Percentiles rank a stretch among this genome's conserved stretches.
phyloP scores from a whole-genome alignment of 2,113 vertebrate species.

The Eurypyga helias region DNA sequence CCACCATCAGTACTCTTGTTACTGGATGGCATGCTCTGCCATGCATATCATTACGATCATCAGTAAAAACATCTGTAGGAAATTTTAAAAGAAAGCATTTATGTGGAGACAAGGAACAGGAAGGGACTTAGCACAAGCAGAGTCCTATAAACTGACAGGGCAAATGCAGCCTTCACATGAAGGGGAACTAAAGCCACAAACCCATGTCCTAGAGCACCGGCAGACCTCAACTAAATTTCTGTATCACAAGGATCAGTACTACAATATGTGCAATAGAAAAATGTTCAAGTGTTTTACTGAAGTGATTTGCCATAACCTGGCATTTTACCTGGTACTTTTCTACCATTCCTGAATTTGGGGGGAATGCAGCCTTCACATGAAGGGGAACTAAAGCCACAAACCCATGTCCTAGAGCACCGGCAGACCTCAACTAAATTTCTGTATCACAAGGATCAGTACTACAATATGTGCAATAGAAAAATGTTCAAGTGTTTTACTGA shows the following conservation, averaged over 20 bases:
- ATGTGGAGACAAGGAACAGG: not conserved
- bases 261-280: not conserved
- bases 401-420: not conserved
- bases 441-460: not conserved
- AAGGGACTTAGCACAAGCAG: not conserved
- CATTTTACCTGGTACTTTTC: not conserved
- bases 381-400: not conserved
- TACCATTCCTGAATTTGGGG: not conserved
- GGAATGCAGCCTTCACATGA: rapidly evolving
- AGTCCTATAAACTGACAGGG: not conserved
- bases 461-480: not conserved
- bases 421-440: not conserved
- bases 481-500: not conserved
- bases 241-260: not conserved
- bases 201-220: not conserved
- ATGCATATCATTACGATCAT: not conserved
- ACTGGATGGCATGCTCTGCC: not conserved
- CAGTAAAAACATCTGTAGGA: not conserved
- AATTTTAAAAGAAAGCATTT: not conserved
- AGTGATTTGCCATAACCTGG: not conserved
- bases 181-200: not conserved
- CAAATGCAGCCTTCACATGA: rapidly evolving
- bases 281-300: not conserved
- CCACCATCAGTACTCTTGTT: not conserved
- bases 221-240: not conserved